Evolutionary conservation across 2,113 vertebrate genomes (phyloP), one percentile per base, ranked within the genome.

Genomic region (Gallinago paraguaiae): DNA sequence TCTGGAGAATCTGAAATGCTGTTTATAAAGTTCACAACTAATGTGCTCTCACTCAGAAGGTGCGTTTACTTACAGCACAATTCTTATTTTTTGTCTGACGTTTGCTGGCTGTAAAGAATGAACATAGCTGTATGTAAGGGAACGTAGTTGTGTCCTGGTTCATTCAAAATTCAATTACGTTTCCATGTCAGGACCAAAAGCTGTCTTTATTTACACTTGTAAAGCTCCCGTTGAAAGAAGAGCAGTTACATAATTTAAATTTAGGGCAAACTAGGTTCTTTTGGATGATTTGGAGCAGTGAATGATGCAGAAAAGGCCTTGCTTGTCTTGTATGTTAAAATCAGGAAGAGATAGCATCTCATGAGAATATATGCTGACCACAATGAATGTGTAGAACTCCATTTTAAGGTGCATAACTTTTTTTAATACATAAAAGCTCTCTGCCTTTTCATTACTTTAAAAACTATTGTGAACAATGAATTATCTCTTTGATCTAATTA

Each of bases 181-280:
- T 92, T 83, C 64, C 25, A 18, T 51, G 72, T 90, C 79, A 83
- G 75, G 88, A 92, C 76, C 46, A 70, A 90, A 90, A 65, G 23
- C 79, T 80, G 79, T 70, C 68, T 93, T 89, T 80, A 92, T 88
- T 92, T 94, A 88, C 1, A 6, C 43, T 92, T 90, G 68, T 88
- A 94, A 92, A 93, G 72, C 71, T 93, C 31, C 64, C 1, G 2
- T 46, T 90, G 91, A 94, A 86, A 88, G 82, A 75, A 94, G 27
- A 0, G 51, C 16, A 27, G 76, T 92, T 94, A 92, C 59, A 17
- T 93, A 92, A 93, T 86, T 88, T 86, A 93, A 86, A 90, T 86
- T 92, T 83, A 77, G 80, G 92, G 76, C 92, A 94, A 56, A 77
- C 50, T 67, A 60, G 25, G 72, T 77, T 96, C 28, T 86, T 80